Base-by-base conservation (phyloP, 2,113 vertebrate species). In the Lycaon pictus region DNA sequence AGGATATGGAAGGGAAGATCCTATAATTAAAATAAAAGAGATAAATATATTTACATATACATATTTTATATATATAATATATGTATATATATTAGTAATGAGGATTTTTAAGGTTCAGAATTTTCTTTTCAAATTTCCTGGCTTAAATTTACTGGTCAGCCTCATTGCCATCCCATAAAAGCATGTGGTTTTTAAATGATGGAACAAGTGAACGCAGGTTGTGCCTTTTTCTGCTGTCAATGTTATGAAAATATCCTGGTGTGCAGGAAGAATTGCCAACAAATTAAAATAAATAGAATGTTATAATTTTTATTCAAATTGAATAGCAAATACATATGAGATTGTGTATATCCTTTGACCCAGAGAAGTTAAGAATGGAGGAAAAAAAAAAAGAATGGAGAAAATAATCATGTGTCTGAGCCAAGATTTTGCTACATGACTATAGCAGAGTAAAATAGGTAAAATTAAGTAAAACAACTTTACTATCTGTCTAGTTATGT, bases 221-320 rank as follows among this genome's bases (percentile, higher is more conserved):
- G 48, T 0, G 0, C 23, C 37, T 90, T 77, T 97, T 96, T 88
- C 37, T 29, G 93, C 56, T 97, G 62, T 43, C 10, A 95, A 77
- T 58, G 71, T 95, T 67, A 92, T 51, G 37, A 79, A 86, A 97
- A 97, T 93, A 55, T 29, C 58, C 20, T 84, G 60, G 37, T 60
- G 96, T 79, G 80, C 76, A 85, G 43, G n/a, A 60, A 89, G 25
- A 95, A 62, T 32, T 91, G 29, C 62, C n/a, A 27, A 92, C 20
- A 67, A 7, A 60, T 79, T 92, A 83, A 97, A 80, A 93, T 77
- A 13, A 93, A 62, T 27, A 53, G 13, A 63, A 13, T 55, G 53
- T 67, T 13, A 51, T 25, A 82, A 51, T 76, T 92, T 81, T 90
- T 60, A 83, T 77, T 97, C 22, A 89, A 60, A 76, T 72, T 55